Conservation (phyloP, 2,113 vertebrate species). For the Aphyosemion australe region DNA sequence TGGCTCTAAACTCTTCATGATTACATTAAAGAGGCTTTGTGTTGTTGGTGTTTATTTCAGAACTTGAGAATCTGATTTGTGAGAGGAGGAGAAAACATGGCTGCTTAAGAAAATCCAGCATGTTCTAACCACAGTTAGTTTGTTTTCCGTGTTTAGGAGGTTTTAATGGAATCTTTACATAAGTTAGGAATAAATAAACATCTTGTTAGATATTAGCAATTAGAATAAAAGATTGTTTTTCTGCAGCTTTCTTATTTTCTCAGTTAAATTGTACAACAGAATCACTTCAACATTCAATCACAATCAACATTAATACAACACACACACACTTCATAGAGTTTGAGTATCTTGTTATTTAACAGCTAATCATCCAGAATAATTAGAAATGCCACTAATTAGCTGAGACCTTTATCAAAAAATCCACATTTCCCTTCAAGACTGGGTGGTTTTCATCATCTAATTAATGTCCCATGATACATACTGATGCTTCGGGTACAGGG, state of each 20-base stretch:
- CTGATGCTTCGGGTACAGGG: not conserved
- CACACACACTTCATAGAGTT: not conserved
- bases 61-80: not conserved
- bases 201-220: no score
- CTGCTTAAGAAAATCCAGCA: no score
- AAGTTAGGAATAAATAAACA: no score
- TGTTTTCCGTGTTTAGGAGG: no score
- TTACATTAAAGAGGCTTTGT: constrained; percentile 1
- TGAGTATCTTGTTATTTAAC: constrained; percentile 13
- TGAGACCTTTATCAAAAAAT: not conserved
- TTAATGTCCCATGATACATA: constrained; percentile 13
- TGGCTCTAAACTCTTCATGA: constrained; percentile 1
- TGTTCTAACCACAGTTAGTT: no score
- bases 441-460: constrained; percentile 6
- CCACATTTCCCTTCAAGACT: not conserved
- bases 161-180: no score
- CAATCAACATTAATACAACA: not conserved
- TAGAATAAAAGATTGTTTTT: no score
- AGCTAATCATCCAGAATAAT: constrained; percentile 23
- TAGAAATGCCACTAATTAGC: constrained; percentile 3
- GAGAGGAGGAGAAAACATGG: no score
- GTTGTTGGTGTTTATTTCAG: not conserved
- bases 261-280: no score
- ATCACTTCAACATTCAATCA: not conserved
- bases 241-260: no score